phyloP scores from a whole-genome alignment of 2,113 vertebrate species.

The Fregetta grallaria region DNA sequence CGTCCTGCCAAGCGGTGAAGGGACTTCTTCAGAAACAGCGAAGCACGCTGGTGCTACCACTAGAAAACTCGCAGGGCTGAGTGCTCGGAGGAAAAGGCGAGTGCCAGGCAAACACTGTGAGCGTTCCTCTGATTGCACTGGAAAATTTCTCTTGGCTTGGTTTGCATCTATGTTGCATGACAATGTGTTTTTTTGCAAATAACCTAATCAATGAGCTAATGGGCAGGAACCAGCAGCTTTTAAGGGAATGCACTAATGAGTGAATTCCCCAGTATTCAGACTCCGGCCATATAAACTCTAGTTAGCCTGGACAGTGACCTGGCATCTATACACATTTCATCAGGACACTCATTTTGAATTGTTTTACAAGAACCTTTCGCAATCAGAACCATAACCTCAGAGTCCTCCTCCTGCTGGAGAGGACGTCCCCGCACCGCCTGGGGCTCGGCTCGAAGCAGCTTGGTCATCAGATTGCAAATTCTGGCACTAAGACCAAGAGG shows the following conservation, averaged over 20 bases:
- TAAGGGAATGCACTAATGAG: conserved; percentile 24
- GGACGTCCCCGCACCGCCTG: neutral
- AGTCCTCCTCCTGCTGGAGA: neutral
- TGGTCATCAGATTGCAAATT: conserved; percentile 13
- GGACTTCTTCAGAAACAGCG: neutral
- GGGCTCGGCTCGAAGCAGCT: neutral
- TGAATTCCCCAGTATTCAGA: conserved; percentile 2
- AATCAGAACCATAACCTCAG: conserved; percentile 2
- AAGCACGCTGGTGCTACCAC: neutral
- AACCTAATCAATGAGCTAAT: conserved; percentile 1
- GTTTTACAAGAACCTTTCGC: conserved; percentile 49
- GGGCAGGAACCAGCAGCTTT: neutral
- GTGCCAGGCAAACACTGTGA: neutral
- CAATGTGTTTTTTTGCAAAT: neutral
- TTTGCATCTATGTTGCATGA: neutral
- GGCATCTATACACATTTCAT: conserved; percentile 2
- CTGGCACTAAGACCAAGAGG: neutral
- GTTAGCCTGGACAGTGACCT: conserved; percentile 32
- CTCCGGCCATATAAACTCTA: neutral
- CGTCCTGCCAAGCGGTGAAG: neutral
- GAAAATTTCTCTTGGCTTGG: neutral
- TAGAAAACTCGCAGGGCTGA: neutral
- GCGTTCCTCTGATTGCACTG: neutral
- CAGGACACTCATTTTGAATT: neutral
- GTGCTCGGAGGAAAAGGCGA: neutral